Percentiles rank a stretch among this genome's conserved stretches.
phyloP scores from a whole-genome alignment of 2,797 vertebrate genomes.

The Echiichthys vipera region DNA sequence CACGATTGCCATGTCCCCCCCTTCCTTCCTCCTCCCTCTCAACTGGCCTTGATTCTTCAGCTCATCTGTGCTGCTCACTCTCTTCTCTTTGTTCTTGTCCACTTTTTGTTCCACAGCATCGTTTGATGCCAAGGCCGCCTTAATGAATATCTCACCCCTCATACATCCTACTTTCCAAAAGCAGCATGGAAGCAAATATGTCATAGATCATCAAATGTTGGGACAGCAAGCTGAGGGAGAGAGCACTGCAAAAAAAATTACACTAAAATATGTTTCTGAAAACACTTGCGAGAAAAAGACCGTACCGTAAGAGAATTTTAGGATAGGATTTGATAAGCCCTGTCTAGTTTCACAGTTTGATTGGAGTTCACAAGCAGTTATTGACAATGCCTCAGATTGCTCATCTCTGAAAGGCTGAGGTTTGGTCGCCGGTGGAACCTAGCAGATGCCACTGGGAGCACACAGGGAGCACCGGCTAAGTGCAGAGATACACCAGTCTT shows the following conservation, averaged over 20 bases:
- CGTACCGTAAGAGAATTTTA: too few species aligned
- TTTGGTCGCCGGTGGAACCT: too few species aligned
- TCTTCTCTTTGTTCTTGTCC: conserved; percentile 2
- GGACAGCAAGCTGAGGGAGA: neutral
- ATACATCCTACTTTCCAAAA: conserved; percentile 46
- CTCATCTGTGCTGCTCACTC: neutral
- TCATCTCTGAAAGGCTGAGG: too few species aligned
- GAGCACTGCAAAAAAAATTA: conserved; percentile 21
- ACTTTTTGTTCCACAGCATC: conserved; percentile 33
- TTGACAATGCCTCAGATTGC: too few species aligned
- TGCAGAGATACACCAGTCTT: too few species aligned
- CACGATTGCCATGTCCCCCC: conserved; percentile 2
- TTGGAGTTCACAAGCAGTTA: too few species aligned
- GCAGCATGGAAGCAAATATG: conserved; percentile 34
- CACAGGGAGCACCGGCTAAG: too few species aligned
- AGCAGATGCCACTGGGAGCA: too few species aligned
- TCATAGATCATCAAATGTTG: conserved; percentile 22
- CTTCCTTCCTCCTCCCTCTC: conserved; percentile 20
- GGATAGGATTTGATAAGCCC: too few species aligned
- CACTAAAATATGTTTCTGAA: too few species aligned
- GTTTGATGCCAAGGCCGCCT: conserved; percentile 52
- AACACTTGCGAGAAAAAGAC: too few species aligned
- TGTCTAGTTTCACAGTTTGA: too few species aligned
- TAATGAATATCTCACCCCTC: conserved; percentile 30
- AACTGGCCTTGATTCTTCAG: conserved; percentile 11